Evolutionary conservation across 37 sponge, comb jelly and placozoan species (phyloP).

Genomic region (Aplysina aerophoba): DNA sequence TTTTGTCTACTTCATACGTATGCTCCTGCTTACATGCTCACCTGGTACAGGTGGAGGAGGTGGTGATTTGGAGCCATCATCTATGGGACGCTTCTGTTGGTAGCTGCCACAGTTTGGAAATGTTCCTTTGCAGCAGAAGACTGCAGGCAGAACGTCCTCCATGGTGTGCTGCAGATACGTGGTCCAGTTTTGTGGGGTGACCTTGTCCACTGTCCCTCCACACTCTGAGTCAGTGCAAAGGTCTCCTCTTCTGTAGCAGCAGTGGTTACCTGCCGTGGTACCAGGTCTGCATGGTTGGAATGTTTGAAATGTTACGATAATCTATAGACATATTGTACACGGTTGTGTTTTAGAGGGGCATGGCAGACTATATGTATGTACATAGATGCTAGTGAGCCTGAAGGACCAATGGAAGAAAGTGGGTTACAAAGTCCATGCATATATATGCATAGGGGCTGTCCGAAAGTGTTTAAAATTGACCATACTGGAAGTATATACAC

Average conservation of each 20-base stretch:
- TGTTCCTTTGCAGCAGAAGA: constrained; percentile 45
- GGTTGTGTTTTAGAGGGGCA: no score
- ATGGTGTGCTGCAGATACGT: constrained; percentile 18
- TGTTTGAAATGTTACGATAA: no score
- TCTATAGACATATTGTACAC: no score
- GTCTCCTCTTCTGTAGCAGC: neutral
- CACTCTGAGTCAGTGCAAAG: neutral
- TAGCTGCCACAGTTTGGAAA: constrained; percentile 49
- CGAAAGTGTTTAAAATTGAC: no score
- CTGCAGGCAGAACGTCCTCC: constrained; percentile 45
- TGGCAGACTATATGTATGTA: no score
- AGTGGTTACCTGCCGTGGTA: constrained; percentile 11
- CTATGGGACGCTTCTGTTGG: constrained; percentile 56
- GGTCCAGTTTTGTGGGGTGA: constrained; percentile 20
- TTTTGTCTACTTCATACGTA: neutral
- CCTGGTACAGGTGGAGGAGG: constrained; percentile 48
- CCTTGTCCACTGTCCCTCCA: constrained; percentile 52
- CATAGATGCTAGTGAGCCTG: no score
- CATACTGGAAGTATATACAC: no score
- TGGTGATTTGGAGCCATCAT: constrained; percentile 32
- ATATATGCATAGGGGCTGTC: no score
- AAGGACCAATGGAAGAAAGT: no score
- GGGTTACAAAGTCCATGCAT: no score
- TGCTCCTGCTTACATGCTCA: no score
- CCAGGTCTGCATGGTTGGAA: neutral